Percentiles rank a stretch among this genome's conserved stretches.
These are phyloP conservation scores for Rynchops niger DNA, from an alignment of 2,113 vertebrate genomes.

Conservation along the genomic window DNA sequence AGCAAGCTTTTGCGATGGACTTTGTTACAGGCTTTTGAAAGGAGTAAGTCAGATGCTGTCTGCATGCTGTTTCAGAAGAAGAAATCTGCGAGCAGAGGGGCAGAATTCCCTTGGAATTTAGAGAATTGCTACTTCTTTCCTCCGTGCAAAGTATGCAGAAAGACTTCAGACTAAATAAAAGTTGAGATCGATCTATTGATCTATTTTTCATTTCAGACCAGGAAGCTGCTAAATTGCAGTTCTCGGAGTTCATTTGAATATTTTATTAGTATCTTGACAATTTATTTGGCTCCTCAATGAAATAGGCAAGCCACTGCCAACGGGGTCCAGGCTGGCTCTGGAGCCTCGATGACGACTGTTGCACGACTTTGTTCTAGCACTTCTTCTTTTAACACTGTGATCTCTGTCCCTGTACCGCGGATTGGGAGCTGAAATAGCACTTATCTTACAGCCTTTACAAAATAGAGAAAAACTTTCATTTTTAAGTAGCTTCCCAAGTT, in stretches of 20 bases:
- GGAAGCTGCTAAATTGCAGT: neutral
- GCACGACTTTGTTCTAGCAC: neutral
- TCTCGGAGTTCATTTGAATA: neutral
- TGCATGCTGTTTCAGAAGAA: neutral
- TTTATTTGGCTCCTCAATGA: neutral
- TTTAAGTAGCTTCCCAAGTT: neutral
- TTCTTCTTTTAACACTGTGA: neutral
- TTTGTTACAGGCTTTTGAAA: neutral
- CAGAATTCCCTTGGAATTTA: neutral
- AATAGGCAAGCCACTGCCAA: neutral
- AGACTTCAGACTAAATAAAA: neutral
- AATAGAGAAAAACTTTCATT: neutral
- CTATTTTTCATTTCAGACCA: neutral
- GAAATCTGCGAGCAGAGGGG: neutral
- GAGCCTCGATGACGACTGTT: neutral
- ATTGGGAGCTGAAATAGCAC: neutral
- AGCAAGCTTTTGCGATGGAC: neutral
- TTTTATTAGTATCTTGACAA: neutral
- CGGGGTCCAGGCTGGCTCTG: neutral
- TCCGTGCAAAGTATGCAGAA: neutral
- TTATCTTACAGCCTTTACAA: neutral
- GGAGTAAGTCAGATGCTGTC: neutral
- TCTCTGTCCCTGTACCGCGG: neutral
- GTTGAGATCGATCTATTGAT: neutral
- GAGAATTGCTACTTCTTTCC: neutral